These are phyloP conservation scores for Ichneumoninae sp. DNA, from an alignment of 2,888 invertebrate genomes.

Conservation along the genomic window DNA sequence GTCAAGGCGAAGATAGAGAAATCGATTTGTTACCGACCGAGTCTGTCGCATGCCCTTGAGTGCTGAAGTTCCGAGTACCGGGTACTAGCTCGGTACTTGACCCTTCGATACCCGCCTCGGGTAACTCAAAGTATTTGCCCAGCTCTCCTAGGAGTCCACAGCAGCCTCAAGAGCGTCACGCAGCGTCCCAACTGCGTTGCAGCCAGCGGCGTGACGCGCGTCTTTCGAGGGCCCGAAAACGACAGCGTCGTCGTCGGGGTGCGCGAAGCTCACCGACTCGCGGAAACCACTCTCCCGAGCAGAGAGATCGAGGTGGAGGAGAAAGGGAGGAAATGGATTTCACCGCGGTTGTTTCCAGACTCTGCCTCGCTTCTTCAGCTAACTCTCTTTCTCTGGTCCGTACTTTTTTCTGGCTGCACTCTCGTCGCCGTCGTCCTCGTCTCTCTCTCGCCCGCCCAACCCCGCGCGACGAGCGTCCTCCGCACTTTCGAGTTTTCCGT, in stretches of 20 bases:
- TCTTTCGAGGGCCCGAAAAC: conserved; percentile 61
- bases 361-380: conserved; percentile 35
- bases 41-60: background rate
- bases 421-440: background rate
- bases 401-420: conserved; percentile 47
- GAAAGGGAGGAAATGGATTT: conserved; percentile 76
- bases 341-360: conserved; percentile 77
- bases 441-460: conserved; percentile 10
- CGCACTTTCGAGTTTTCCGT: conserved; percentile 54
- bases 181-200: conserved; percentile 2
- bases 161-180: background rate
- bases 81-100: background rate
- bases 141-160: background rate
- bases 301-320: conserved; percentile 63
- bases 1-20: too few species aligned
- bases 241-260: conserved; percentile 54
- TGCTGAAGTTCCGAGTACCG: background rate
- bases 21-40: too few species aligned
- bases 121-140: background rate
- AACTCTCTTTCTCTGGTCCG: conserved; percentile 22
- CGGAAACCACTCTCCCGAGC: conserved; percentile 69
- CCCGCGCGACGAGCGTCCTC: conserved; percentile 6
- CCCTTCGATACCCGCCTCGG: background rate
- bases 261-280: conserved; percentile 58
- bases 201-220: conserved; percentile 47